phyloP scores from a whole-genome alignment of 2,888 invertebrate genomes.

The Dynastes grantii region DNA sequence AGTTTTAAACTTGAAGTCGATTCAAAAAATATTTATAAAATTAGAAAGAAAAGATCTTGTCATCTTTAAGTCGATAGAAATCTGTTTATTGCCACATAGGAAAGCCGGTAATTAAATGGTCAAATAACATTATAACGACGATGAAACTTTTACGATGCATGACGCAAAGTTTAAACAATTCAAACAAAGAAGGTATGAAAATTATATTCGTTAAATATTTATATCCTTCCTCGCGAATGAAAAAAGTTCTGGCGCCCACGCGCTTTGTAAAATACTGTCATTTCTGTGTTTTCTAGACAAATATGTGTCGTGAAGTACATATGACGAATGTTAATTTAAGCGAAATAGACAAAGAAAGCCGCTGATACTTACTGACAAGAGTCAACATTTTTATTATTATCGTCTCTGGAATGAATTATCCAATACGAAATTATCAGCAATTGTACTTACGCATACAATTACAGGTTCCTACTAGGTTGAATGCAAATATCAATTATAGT shows the following conservation, averaged over 20 bases:
- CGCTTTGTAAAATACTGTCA: conserved; percentile 32
- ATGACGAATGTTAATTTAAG: conserved; percentile 40
- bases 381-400: not conserved
- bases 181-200: conserved; percentile 40
- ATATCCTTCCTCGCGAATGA: conserved; percentile 44
- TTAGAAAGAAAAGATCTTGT: not conserved
- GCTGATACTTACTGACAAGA: conserved; percentile 5
- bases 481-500: too few species aligned
- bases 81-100: conserved; percentile 30
- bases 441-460: too few species aligned
- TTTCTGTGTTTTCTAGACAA: conserved; percentile 36
- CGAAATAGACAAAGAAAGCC: conserved; percentile 11
- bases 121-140: conserved; percentile 39
- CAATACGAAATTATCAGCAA: not conserved
- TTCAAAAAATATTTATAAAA: too few species aligned
- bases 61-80: conserved; percentile 18
- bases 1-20: too few species aligned
- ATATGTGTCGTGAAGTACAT: conserved; percentile 24
- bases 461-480: too few species aligned
- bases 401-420: not conserved
- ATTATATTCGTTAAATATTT: conserved; percentile 43
- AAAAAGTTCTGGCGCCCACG: conserved; percentile 40
- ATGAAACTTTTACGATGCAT: conserved; percentile 41
- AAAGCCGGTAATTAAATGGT: conserved; percentile 43
- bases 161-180: conserved; percentile 47